A percentile compares a stretch with the other conserved stretches of the same genome.
These are phyloP conservation scores for Lasioglossum oenotherae DNA, from an alignment of 2,888 invertebrate genomes.

Conservation along the genomic window DNA sequence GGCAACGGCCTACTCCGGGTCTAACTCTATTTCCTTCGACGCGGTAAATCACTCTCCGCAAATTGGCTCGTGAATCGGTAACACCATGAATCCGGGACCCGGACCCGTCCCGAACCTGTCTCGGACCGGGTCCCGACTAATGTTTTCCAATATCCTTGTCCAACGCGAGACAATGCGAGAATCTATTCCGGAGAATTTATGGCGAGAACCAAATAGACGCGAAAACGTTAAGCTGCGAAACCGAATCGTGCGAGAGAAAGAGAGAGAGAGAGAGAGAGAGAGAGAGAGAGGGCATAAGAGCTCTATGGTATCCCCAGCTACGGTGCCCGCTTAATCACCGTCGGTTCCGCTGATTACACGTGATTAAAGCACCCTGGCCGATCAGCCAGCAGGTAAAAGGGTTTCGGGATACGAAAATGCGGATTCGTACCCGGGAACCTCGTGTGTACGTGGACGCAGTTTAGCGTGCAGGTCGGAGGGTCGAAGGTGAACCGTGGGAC, in stretches of 20 bases:
- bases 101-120: neutral
- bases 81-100: constrained; percentile 19
- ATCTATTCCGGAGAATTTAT: neutral
- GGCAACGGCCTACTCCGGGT: constrained; percentile 26
- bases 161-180: neutral
- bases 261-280: neutral
- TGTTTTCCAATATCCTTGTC: constrained; percentile 1
- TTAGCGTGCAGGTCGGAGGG: constrained; percentile 65
- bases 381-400: constrained; percentile 35
- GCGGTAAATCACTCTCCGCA: constrained; percentile 55
- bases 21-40: constrained; percentile 13
- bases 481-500: constrained; percentile 80
- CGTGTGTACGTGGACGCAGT: constrained; percentile 39
- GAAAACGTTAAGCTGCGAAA: neutral
- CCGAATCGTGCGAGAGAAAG: neutral
- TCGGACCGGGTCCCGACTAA: neutral
- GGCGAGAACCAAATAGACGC: neutral
- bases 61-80: constrained; percentile 59
- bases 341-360: constrained; percentile 38
- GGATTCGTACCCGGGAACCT: constrained; percentile 28
- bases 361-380: constrained; percentile 33
- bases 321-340: constrained; percentile 21
- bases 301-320: neutral
- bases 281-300: neutral
- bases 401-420: constrained; percentile 51